These are phyloP conservation scores for Acropternis orthonyx DNA, from an alignment of 2,797 vertebrate genomes.

Conservation along the genomic window DNA sequence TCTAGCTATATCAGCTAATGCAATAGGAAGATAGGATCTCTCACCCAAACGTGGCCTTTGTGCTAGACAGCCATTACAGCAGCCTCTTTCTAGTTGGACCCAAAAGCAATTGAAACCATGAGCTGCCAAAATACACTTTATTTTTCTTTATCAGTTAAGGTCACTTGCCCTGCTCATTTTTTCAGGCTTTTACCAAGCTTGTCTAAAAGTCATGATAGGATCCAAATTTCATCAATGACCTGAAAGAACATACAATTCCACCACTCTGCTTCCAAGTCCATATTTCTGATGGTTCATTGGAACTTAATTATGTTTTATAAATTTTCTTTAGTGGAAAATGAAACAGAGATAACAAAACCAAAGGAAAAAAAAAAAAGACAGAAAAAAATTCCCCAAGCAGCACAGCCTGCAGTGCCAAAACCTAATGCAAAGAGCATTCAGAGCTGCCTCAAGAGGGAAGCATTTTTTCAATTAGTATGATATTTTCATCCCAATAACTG, in stretches of 20 bases:
- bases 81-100: not conserved
- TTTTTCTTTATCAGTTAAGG: not conserved
- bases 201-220: not conserved
- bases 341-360: not conserved
- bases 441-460: not conserved
- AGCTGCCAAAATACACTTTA: not conserved
- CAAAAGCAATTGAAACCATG: not conserved
- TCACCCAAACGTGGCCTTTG: not conserved
- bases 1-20: not conserved
- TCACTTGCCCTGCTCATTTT: not conserved
- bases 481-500: not conserved
- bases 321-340: not conserved
- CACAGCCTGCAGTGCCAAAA: not conserved
- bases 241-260: not conserved
- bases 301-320: not conserved
- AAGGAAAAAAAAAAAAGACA: not conserved
- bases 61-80: not conserved
- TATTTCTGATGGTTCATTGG: not conserved
- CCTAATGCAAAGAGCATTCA: not conserved
- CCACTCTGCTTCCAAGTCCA: not conserved
- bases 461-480: not conserved
- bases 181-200: slow-evolving; percentile 2
- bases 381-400: not conserved
- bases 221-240: not conserved
- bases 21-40: not conserved